Evolutionary conservation across 1,140 invertebrate genomes (phyloP), one percentile per base, ranked within the genome.

Genomic region (Anthonomus grandis): DNA sequence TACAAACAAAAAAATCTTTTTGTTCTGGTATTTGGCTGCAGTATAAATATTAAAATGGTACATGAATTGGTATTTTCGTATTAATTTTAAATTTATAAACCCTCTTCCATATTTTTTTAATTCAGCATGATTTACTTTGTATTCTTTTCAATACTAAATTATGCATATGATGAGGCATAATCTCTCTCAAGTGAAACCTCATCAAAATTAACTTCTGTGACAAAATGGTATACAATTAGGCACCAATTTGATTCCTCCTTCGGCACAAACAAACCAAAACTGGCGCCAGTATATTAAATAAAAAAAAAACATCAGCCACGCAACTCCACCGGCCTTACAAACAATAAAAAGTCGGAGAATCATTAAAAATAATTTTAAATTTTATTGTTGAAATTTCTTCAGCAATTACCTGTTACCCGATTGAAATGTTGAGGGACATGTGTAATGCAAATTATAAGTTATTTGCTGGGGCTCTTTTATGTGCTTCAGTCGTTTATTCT

Each of bases 371-470:
- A 8, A 52, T 51, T 52, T 42, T 52, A 52, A 52, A 41, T 6
- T 52, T 52, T 52, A 52, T 52, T 52, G 38, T n/a, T 52, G 15
- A 52, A 52, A 44, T 42, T 52, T 25, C 38, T 42, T 52, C 39
- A 18, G 50, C 39, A 41, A 52, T 52, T 52, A 52, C 39, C 23
- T 3, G 12, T 19, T 27, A 37, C 6, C 38, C 44, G 24, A 52
- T 52, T 52, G 50, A 42, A 52, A 52, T 52, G 50, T 52, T 38
- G 44, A 39, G 23, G 25, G 22, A 52, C 50, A 52, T 52, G 39
- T 41, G 50, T 52, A 18, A 52, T 52, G 52, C 52, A 54, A 46
- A 54, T 54, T 54, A 54, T 46, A 45, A 46, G 41, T 17, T 38
- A 54, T 54, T 54, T 54, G 38, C 42, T 42, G 52, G 18, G 15